phyloP scores from a whole-genome alignment of 64 coral and sea anemone genomes.

The Montipora capricornis region DNA sequence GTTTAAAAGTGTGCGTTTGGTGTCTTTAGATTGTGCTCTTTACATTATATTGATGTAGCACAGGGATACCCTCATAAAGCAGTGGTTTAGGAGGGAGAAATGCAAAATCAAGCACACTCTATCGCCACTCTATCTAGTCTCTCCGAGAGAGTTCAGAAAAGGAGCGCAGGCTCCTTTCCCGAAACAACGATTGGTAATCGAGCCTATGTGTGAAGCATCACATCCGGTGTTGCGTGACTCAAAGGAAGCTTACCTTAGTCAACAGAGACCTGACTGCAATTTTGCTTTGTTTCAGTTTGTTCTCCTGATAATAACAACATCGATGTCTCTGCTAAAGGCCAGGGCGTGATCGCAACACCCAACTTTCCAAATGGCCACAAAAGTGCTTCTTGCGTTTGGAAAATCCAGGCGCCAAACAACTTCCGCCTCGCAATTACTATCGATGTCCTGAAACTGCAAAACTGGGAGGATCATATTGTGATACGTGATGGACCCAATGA shows the following conservation, averaged over 20 bases:
- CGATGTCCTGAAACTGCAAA: not conserved
- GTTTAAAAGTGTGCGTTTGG: too few species aligned
- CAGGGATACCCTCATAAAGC: too few species aligned
- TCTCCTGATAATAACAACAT: constrained; percentile 34
- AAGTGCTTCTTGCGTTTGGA: not conserved
- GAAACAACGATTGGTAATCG: too few species aligned
- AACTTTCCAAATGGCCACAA: not conserved
- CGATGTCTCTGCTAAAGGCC: not conserved
- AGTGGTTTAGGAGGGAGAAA: too few species aligned
- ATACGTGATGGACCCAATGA: not conserved
- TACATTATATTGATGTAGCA: too few species aligned
- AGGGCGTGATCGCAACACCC: constrained; percentile 17
- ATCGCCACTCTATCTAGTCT: too few species aligned
- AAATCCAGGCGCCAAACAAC: constrained; percentile 13
- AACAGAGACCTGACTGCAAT: not conserved
- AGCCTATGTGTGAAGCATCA: too few species aligned
- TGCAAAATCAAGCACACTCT: too few species aligned
- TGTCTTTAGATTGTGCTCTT: too few species aligned
- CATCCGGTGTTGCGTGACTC: not conserved
- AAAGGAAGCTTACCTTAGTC: not conserved
- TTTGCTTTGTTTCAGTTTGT: constrained; percentile 6
- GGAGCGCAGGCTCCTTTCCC: too few species aligned
- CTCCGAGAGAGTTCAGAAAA: too few species aligned
- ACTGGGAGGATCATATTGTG: not conserved
- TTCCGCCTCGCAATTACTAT: constrained; percentile 7